phyloP scores from a whole-genome alignment of 2,113 vertebrate species.

The Leptocoma aspasia region DNA sequence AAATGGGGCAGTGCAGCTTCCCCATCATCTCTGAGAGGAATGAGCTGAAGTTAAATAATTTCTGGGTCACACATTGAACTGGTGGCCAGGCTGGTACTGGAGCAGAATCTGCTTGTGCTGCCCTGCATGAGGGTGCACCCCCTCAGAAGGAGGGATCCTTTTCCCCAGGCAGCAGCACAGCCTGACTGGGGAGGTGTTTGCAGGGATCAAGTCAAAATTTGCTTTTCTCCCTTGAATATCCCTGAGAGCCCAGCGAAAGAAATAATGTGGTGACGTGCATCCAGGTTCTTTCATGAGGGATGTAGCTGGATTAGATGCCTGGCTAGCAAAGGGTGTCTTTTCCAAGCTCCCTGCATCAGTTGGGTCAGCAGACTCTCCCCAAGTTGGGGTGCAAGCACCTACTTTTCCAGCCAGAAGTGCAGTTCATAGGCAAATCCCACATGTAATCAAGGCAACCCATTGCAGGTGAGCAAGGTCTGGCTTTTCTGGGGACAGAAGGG shows the following conservation, averaged over 20 bases:
- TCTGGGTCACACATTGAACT: neutral
- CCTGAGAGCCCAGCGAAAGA: neutral
- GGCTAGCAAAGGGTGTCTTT: neutral
- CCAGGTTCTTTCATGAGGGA: neutral
- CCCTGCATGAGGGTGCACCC: neutral
- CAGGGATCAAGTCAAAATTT: neutral
- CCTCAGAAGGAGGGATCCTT: neutral
- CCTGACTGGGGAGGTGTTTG: neutral
- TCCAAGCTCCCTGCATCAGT: neutral
- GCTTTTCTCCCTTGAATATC: neutral
- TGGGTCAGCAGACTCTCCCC: neutral
- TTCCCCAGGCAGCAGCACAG: neutral
- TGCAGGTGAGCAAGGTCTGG: neutral
- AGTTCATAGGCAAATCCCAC: neutral
- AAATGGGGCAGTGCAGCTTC: neutral
- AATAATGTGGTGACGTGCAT: neutral
- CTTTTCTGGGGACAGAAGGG: neutral
- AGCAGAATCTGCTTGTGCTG: neutral
- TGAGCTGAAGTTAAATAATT: neutral
- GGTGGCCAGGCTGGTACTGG: neutral
- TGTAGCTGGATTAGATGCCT: neutral
- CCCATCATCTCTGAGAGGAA: accelerated
- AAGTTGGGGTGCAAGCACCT: neutral
- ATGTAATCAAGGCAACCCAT: neutral
- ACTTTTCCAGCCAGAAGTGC: neutral